Conservation (phyloP, 2,797 vertebrate species). For the Sebastes jordani region DNA sequence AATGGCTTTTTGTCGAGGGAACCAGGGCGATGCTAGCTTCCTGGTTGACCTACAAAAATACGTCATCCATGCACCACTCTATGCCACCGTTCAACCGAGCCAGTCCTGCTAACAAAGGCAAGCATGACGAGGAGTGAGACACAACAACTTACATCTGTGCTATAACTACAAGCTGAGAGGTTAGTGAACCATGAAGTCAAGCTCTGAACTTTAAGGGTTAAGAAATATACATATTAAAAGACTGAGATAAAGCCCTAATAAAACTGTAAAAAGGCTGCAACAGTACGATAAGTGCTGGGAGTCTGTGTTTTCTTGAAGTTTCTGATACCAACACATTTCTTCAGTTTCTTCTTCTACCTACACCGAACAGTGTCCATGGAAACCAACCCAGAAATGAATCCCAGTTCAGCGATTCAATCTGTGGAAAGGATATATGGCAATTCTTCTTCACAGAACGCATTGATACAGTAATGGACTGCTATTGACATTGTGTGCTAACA, state of each 20-base stretch:
- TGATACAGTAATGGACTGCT: conserved; percentile 14
- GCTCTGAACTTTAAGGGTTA: neutral
- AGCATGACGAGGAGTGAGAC: neutral
- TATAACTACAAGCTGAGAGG: neutral
- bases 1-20: too few species aligned
- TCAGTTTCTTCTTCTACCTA: neutral
- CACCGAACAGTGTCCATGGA: conserved; percentile 24
- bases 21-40: too few species aligned
- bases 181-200: neutral
- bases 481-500: conserved; percentile 15
- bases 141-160: neutral
- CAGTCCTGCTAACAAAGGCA: neutral
- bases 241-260: neutral
- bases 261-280: neutral
- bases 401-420: conserved; percentile 3
- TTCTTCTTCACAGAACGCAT: conserved; percentile 17
- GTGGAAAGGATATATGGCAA: conserved; percentile 6
- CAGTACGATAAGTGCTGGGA: neutral
- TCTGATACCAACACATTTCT: neutral
- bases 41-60: neutral
- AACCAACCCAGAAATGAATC: conserved; percentile 27
- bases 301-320: neutral
- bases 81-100: conserved; percentile 2
- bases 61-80: neutral
- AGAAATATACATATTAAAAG: neutral